phyloP scores from a whole-genome alignment of 1,140 invertebrate species.

The Melanaphis sacchari region DNA sequence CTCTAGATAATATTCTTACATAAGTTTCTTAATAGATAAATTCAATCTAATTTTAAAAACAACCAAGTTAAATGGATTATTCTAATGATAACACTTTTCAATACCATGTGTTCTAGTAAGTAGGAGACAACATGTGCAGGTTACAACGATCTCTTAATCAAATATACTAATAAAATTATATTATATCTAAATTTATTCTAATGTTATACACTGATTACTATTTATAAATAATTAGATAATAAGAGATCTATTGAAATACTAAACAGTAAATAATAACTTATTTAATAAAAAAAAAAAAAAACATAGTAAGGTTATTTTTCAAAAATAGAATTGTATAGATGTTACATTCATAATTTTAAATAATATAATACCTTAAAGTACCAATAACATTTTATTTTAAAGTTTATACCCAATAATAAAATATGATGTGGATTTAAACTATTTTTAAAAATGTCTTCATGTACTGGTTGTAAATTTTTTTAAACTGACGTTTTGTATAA shows the following conservation, averaged over 20 bases:
- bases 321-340: not conserved
- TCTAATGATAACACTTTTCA: not conserved
- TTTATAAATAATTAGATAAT: not conserved
- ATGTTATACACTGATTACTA: not conserved
- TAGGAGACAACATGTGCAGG: not conserved
- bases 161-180: not conserved
- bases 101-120: not conserved
- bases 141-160: not conserved
- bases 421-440: not conserved
- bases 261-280: not conserved
- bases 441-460: conserved; percentile 13
- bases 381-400: not conserved
- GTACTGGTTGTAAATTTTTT: conserved; percentile 51
- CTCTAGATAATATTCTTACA: not conserved
- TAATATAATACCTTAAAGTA: not conserved
- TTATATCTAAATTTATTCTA: not conserved
- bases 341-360: not conserved
- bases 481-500: conserved; percentile 38
- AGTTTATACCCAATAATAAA: not conserved
- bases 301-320: not conserved
- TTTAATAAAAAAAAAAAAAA: not conserved
- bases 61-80: not conserved
- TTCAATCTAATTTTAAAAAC: not conserved
- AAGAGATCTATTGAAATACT: not conserved
- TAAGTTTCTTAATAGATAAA: no score